Evolutionary conservation across 2,888 invertebrate genomes (phyloP).

Genomic region (Clitarchus hookeri): DNA sequence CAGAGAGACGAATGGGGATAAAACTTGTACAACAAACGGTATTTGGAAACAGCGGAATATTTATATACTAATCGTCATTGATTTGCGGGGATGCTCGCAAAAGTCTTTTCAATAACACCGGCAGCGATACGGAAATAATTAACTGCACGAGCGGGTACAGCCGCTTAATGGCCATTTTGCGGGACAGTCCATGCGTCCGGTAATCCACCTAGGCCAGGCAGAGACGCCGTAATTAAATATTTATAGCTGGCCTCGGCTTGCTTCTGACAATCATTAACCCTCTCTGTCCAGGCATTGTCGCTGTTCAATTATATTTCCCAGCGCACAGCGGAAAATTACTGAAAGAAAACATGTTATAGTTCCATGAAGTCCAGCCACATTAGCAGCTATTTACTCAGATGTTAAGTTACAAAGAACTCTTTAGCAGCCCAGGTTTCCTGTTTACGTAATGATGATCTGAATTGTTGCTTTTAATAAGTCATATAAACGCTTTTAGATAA

Average conservation of each 20-base stretch:
- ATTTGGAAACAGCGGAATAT: neutral
- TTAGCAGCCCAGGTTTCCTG: too few relatives aligned
- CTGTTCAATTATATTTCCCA: too few relatives aligned
- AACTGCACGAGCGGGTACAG: neutral
- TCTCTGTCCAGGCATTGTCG: neutral
- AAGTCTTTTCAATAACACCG: neutral
- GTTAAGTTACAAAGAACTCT: too few relatives aligned
- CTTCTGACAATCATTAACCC: neutral
- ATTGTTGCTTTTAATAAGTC: too few relatives aligned
- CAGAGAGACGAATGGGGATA: too few relatives aligned
- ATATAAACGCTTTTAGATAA: too few relatives aligned
- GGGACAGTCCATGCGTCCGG: neutral
- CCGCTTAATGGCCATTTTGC: neutral
- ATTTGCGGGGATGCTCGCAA: neutral
- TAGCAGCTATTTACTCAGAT: too few relatives aligned
- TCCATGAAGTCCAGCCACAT: too few relatives aligned
- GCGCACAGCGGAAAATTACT: too few relatives aligned
- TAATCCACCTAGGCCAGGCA: neutral
- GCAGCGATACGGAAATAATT: neutral
- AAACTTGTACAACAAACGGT: neutral
- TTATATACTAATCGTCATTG: neutral
- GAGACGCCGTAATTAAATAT: neutral
- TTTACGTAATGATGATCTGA: too few relatives aligned
- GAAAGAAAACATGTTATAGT: too few relatives aligned
- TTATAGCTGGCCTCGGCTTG: neutral